Conservation (phyloP, 2,888 invertebrate species). For the Lysandra bellargus region DNA sequence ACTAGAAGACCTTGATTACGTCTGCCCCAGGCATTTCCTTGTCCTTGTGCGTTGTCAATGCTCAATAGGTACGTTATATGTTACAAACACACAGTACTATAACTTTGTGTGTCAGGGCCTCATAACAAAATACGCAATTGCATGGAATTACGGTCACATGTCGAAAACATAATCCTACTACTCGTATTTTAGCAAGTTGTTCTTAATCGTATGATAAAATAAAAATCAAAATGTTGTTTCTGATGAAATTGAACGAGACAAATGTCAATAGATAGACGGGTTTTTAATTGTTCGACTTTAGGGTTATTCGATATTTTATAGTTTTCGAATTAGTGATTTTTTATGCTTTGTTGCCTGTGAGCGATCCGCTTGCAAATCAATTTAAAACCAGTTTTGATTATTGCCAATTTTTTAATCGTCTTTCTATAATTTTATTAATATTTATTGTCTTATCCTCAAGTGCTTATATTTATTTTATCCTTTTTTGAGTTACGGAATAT, state of each 20-base stretch:
- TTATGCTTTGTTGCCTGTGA: conserved; percentile 8
- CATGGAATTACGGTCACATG: not conserved
- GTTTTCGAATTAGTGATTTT: not conserved
- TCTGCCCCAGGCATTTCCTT: not conserved
- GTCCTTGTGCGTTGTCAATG: not conserved
- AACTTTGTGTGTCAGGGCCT: not conserved
- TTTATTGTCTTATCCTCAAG: not conserved
- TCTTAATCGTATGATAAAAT: not conserved
- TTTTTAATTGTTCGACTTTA: conserved; percentile 20
- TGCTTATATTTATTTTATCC: not conserved
- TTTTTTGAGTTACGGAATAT: not conserved
- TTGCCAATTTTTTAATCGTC: not conserved
- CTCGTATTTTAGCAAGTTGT: not conserved
- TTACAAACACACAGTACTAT: not conserved
- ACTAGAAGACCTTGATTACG: not conserved
- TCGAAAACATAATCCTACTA: not conserved
- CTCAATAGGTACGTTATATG: not conserved
- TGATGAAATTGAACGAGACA: conserved; percentile 22
- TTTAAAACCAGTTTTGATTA: conserved; percentile 1
- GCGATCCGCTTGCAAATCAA: conserved; percentile 7
- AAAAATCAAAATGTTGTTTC: not conserved
- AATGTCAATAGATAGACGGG: conserved; percentile 25
- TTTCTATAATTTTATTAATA: not conserved
- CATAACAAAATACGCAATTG: not conserved
- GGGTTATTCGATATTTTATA: conserved; percentile 10